Evolutionary conservation across 2,113 vertebrate genomes (phyloP), one percentile per base, ranked within the genome.

Genomic region (Neolamprologus modestus): DNA sequence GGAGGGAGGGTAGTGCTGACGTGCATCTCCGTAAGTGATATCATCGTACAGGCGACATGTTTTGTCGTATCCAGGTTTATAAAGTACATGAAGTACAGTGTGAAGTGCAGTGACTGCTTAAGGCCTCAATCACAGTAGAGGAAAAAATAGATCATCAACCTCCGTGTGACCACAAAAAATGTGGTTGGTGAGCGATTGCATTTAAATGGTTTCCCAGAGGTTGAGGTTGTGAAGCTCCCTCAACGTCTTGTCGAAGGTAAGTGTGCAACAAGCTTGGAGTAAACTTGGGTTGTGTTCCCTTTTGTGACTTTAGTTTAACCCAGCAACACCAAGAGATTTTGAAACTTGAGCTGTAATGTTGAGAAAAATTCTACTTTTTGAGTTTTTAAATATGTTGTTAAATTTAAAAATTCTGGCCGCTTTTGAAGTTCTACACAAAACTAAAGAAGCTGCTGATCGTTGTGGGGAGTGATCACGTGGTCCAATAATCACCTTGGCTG

Each of bases 251-350:
- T 21, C 19, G 19, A 66, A 37, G 19, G 33, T 37, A 66, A 66
- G 61, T 5, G 33, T 37, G 61, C 10, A n/a, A 21, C 33, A 37
- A 37, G 33, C 33, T 37, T 13, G 19, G 33, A 37, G 2, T 66
- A 37, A 66, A 21, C 61, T 21, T 66, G 33, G 61, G 61, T 66
- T 66, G 61, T 13, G 61, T 66, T 68, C 1, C 66, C 66, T 24
- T 24, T 24, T 66, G 19, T 37, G 61, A 66, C 61, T 66, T 66
- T 66, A 66, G 33, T 19, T 13, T 5, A 66, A 66, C 33, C 4
- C 0, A 0, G 33, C 33, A 66, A 66, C 10, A 66, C 61, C 19
- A 66, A 21, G 7, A 21, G 61, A 12, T 37, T 66, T 66, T n/a
- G 33, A 66, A 0, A 66, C 17, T 35, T 35, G 31, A 7, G 37